These are phyloP conservation scores for Leiothrix lutea DNA, from an alignment of 2,113 vertebrate species.

Conservation along the genomic window DNA sequence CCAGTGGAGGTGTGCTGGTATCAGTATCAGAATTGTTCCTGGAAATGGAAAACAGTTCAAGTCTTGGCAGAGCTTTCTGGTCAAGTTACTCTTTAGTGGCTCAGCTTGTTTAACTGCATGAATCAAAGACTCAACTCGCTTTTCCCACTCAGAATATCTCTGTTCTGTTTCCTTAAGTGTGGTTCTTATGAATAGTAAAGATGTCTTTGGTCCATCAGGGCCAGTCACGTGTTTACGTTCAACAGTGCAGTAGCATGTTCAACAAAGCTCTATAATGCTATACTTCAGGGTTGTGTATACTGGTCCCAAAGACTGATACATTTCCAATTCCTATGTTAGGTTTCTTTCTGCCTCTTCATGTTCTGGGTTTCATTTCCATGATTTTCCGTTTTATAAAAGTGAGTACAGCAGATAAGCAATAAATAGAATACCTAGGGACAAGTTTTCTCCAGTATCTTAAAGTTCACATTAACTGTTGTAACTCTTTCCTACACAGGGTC, in stretches of 20 bases:
- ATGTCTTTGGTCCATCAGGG: background rate
- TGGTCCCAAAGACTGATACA: background rate
- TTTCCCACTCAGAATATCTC: background rate
- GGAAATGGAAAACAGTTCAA: background rate
- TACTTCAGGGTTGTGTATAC: background rate
- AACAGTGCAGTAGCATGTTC: background rate
- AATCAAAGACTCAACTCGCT: background rate
- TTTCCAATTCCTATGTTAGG: background rate
- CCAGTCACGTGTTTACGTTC: background rate
- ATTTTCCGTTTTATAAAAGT: rapidly evolving
- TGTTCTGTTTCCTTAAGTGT: background rate
- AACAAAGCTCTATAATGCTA: background rate
- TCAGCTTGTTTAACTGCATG: background rate
- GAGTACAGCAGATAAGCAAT: background rate
- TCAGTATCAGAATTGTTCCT: background rate
- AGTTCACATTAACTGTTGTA: background rate
- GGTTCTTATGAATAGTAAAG: background rate
- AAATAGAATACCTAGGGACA: background rate
- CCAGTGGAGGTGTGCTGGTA: background rate
- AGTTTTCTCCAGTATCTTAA: background rate
- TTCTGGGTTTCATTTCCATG: background rate
- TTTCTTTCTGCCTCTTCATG: background rate
- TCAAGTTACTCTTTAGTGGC: background rate
- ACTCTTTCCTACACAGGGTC: background rate
- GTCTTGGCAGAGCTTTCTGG: background rate